phyloP scores from a whole-genome alignment of 2,888 invertebrate species.

The Eristalis arbustorum region DNA sequence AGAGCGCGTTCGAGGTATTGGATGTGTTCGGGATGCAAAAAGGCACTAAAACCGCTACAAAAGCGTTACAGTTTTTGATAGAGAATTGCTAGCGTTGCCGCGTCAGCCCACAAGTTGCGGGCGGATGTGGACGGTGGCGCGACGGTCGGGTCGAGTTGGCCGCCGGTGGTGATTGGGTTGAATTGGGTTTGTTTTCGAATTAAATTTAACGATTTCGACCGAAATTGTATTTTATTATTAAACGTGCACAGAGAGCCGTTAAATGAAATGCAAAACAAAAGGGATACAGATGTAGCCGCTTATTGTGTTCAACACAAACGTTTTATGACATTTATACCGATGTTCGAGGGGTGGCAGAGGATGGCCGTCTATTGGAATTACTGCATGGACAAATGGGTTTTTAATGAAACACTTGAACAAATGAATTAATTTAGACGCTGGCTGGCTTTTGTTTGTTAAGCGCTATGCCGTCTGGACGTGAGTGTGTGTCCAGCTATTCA shows the following conservation, averaged over 20 bases:
- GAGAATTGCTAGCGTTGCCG: slow-evolving; percentile 1
- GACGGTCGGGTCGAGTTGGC: background rate
- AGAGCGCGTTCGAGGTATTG: background rate
- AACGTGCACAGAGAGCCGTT: slow-evolving; percentile 25
- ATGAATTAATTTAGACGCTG: background rate
- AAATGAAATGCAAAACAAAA: slow-evolving; percentile 34
- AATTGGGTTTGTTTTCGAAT: slow-evolving; percentile 67
- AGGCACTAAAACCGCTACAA: slow-evolving; percentile 48
- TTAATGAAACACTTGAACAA: background rate
- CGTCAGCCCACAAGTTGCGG: no score
- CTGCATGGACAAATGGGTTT: background rate
- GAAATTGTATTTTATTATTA: slow-evolving; percentile 61
- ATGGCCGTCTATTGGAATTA: background rate
- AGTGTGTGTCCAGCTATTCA: background rate
- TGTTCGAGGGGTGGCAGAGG: background rate
- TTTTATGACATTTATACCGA: background rate
- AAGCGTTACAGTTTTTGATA: slow-evolving; percentile 34
- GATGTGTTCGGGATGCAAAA: background rate
- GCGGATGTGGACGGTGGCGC: slow-evolving; percentile 4
- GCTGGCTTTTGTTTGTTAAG: background rate
- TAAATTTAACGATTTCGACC: slow-evolving; percentile 62
- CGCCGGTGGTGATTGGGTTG: background rate
- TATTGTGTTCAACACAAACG: background rate
- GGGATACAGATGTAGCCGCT: slow-evolving; percentile 1
- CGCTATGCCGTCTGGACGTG: background rate